These are phyloP conservation scores for Myotis yumanensis DNA, from an alignment of 2,113 vertebrate genomes.

Conservation along the genomic window DNA sequence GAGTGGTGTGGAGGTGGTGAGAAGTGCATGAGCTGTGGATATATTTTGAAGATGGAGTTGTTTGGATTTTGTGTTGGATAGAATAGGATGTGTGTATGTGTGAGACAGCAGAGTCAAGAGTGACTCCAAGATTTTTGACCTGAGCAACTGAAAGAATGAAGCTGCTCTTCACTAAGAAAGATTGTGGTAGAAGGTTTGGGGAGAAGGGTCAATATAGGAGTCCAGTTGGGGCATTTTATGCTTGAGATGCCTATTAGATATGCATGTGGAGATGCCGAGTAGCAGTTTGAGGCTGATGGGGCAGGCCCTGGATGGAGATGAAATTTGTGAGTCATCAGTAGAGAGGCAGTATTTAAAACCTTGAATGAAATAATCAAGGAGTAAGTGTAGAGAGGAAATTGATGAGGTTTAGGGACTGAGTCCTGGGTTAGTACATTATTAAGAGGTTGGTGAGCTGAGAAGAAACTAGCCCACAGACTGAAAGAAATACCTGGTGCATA, in stretches of 20 bases:
- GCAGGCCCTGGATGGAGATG: background rate
- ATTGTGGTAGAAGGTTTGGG: background rate
- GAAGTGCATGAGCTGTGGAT: background rate
- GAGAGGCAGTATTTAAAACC: background rate
- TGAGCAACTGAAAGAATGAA: background rate
- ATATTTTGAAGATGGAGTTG: background rate
- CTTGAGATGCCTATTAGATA: background rate
- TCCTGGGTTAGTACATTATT: background rate
- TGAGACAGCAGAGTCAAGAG: background rate
- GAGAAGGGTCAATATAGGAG: background rate
- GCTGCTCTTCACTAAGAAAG: background rate
- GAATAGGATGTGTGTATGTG: background rate
- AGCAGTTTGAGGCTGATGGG: background rate
- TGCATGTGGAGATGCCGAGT: background rate
- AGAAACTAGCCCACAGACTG: background rate
- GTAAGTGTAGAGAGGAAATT: background rate
- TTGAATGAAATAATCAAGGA: background rate
- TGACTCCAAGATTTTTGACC: background rate
- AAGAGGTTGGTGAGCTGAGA: background rate
- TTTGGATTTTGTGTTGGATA: background rate
- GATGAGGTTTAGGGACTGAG: background rate
- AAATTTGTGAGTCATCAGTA: background rate
- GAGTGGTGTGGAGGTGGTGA: background rate
- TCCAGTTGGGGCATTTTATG: background rate
- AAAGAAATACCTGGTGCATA: background rate